A percentile compares a stretch with the other conserved stretches of the same genome.
Evolutionary conservation across 1,140 invertebrate species (phyloP).

Genomic region (Drosophila nebulosa): DNA sequence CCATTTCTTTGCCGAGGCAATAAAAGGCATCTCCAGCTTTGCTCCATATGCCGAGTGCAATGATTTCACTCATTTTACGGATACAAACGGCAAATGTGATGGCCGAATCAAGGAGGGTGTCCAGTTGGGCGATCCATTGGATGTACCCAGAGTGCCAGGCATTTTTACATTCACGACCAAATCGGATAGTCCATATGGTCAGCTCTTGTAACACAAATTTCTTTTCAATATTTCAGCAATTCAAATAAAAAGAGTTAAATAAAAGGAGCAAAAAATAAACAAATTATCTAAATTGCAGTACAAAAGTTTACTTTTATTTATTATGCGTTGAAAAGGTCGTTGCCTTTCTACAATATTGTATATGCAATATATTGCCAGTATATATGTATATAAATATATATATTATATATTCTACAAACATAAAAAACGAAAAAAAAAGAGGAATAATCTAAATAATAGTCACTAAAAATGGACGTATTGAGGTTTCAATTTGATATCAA

Average conservation of each 20-base stretch:
- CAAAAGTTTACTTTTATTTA: conserved; percentile 41
- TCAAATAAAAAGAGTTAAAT: background rate
- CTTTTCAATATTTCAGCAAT: too few relatives aligned
- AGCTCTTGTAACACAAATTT: background rate
- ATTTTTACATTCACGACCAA: conserved; percentile 36
- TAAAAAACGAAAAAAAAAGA: background rate
- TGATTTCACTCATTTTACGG: conserved; percentile 1
- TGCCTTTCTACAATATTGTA: conserved; percentile 8
- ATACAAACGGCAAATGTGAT: background rate
- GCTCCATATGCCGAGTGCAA: conserved; percentile 14
- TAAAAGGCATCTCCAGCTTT: conserved; percentile 17
- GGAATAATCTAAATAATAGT: background rate
- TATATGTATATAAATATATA: conserved; percentile 15
- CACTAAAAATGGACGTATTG: conserved; percentile 39
- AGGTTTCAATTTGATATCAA: conserved; percentile 20
- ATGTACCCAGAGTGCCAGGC: conserved; percentile 5
- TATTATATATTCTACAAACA: conserved; percentile 7
- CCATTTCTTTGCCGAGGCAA: conserved; percentile 76
- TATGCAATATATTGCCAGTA: conserved; percentile 14
- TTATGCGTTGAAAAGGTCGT: background rate
- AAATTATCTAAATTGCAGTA: conserved; percentile 3
- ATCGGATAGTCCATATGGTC: conserved; percentile 18
- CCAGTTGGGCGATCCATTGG: conserved; percentile 34
- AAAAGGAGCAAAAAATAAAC: background rate
- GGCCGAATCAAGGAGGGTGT: background rate